A percentile compares a stretch with the other conserved stretches of the same genome.
Conservation (phyloP, 2,113 vertebrate genomes). For the Coptodon rendalli region DNA sequence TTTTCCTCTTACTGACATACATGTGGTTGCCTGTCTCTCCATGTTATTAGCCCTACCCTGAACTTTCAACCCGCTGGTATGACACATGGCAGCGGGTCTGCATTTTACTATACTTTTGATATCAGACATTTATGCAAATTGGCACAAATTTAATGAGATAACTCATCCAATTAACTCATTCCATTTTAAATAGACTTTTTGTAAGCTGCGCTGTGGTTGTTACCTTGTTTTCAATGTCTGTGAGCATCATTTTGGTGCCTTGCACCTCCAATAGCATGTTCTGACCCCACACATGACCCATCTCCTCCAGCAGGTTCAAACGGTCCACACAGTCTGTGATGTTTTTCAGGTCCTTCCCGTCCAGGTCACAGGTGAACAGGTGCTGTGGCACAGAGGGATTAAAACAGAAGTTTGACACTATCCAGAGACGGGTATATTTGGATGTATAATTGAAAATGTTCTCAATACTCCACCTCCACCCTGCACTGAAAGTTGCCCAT, state of each 20-base stretch:
- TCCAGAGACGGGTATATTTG: background rate
- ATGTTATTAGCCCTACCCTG: background rate
- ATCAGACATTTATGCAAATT: background rate
- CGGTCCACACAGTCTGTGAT: constrained; percentile 71
- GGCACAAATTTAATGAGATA: background rate
- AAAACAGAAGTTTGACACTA: background rate
- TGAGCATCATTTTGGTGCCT: constrained; percentile 71
- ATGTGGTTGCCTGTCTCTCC: background rate
- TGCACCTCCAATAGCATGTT: constrained; percentile 78
- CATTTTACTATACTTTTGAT: background rate
- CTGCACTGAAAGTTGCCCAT: constrained; percentile 70
- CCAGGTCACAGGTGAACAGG: constrained; percentile 79
- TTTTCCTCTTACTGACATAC: background rate
- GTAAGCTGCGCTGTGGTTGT: background rate
- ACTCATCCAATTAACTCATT: background rate
- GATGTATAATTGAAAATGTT: background rate
- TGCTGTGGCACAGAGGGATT: constrained; percentile 67
- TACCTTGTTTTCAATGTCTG: constrained; percentile 84
- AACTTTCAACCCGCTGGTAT: background rate
- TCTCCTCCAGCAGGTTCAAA: constrained; percentile 73
- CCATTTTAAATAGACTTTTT: background rate
- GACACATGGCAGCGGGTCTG: background rate
- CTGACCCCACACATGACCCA: constrained; percentile 86
- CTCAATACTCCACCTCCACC: constrained; percentile 77
- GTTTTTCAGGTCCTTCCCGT: constrained; percentile 61